Evolutionary conservation across 2,113 vertebrate genomes (phyloP).

Genomic region (Rhombomys opimus): DNA sequence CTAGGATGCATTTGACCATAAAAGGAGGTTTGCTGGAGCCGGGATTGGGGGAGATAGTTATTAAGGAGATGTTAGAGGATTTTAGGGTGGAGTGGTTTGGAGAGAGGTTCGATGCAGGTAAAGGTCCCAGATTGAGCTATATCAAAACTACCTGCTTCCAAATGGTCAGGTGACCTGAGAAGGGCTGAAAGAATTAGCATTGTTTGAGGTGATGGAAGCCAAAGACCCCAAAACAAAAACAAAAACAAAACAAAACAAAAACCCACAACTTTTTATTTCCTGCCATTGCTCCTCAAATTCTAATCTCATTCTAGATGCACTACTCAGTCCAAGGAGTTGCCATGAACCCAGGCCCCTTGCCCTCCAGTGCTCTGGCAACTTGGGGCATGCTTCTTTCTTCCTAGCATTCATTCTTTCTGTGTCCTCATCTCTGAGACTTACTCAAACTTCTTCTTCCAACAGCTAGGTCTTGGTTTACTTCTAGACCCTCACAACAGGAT

Average conservation of each 20-base stretch:
- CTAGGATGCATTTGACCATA: not conserved
- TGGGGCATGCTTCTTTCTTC: not conserved
- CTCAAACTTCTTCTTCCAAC: not conserved
- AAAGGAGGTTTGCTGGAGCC: not conserved
- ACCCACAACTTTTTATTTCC: not conserved
- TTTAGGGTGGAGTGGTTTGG: not conserved
- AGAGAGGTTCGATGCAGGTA: not conserved
- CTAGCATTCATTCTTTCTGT: fast-evolving
- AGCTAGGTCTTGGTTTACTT: not conserved
- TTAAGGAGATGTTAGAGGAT: not conserved
- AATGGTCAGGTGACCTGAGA: not conserved
- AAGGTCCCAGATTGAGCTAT: not conserved
- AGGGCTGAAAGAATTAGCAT: not conserved
- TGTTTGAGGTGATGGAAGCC: too few relatives aligned
- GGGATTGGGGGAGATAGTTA: too few relatives aligned
- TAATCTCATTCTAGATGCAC: not conserved
- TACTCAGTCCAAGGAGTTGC: not conserved
- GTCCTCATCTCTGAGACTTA: not conserved
- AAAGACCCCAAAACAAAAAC: not conserved
- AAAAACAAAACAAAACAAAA: too few relatives aligned
- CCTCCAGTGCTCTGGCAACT: too few relatives aligned
- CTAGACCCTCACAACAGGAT: not conserved
- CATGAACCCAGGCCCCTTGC: not conserved
- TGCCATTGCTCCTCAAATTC: not conserved
- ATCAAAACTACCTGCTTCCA: not conserved